Base-by-base conservation (phyloP, 2,113 vertebrate genomes). In the Ailurus styani region DNA sequence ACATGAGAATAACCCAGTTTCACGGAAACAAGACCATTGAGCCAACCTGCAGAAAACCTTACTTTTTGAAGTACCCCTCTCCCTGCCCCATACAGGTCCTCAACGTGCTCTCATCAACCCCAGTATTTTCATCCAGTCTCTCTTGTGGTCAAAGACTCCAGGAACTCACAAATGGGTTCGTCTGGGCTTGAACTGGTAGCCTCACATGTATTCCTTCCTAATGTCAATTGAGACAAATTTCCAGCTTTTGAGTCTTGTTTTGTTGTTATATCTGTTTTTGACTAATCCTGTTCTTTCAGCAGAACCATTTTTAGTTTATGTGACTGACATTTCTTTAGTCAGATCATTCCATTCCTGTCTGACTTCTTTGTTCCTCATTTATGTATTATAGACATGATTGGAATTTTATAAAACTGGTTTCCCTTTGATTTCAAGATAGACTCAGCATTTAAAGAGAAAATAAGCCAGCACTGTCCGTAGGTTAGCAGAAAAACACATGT, bases 281-380 rank as follows among this genome's bases (percentile, higher is more conserved):
- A 62, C 4, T 18, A 40, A 83, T 57, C 81, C 4, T 75, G 20
- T 79, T 88, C 18, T 89, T 77, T 78, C 60, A 42, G 60, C 64
- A 93, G 86, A 95, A 82, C 77, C 4, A 37, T 78, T 96, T 87
- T 72, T 90, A 57, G 34, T 79, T 81, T 96, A 31, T 84, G 31
- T 52, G 52, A 50, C 3, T 42, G 47, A 62, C 31, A 5, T 73
- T 68, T 83, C 83, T 95, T 85, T 23, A 81, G 8, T 70, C 15
- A 17, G 14, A 50, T 81, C 34, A 60, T 54, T 85, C 23, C 40
- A 2, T 77, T 68, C 20, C n/a, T 85, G 13, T 93, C 45, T 52
- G 20, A 29, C 12, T 88, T 3, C 60, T 75, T 95, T 55, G 50
- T 64, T 77, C 34, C 68, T 54, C 23, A 64, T 52, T 82, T 88